Conservation (phyloP, 2,797 vertebrate genomes). For the Chelmon rostratus region DNA sequence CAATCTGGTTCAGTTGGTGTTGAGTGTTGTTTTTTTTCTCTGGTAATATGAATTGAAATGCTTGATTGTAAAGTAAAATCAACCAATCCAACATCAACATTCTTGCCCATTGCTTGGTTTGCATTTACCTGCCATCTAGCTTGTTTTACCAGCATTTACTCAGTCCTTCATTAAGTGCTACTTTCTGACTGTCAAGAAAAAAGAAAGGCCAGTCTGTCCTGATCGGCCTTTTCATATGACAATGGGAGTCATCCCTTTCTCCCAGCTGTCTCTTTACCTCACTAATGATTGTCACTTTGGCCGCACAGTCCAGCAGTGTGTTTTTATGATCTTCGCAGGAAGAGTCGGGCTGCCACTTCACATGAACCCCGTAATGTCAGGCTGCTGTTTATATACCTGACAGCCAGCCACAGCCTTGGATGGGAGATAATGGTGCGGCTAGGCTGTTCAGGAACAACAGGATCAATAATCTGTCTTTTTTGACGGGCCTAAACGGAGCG, state of each 20-base stretch:
- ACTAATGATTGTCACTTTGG: conserved; percentile 36
- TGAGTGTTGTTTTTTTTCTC: no score
- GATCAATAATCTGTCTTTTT: conserved; percentile 51
- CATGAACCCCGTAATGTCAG: conserved; percentile 10
- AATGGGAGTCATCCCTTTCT: neutral
- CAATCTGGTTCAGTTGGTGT: no score
- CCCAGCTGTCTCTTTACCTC: conserved; percentile 19
- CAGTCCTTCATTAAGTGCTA: neutral
- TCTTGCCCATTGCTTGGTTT: no score
- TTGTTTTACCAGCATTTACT: neutral
- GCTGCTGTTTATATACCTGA: conserved; percentile 21
- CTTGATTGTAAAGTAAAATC: no score
- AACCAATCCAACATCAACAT: neutral
- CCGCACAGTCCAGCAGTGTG: conserved; percentile 5
- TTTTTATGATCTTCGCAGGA: conserved; percentile 23
- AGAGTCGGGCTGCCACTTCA: conserved; percentile 34
- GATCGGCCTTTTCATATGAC: conserved; percentile 2
- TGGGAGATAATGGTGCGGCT: conserved; percentile 31
- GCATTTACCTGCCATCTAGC: neutral
- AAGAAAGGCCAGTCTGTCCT: neutral
- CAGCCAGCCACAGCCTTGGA: conserved; percentile 23
- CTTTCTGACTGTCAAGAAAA: neutral
- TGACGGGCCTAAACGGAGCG: conserved; percentile 18
- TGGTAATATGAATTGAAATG: no score
- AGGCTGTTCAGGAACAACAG: conserved; percentile 27